These are phyloP conservation scores for Fragum sueziense DNA, from an alignment of 2,888 invertebrate genomes.

Conservation along the genomic window DNA sequence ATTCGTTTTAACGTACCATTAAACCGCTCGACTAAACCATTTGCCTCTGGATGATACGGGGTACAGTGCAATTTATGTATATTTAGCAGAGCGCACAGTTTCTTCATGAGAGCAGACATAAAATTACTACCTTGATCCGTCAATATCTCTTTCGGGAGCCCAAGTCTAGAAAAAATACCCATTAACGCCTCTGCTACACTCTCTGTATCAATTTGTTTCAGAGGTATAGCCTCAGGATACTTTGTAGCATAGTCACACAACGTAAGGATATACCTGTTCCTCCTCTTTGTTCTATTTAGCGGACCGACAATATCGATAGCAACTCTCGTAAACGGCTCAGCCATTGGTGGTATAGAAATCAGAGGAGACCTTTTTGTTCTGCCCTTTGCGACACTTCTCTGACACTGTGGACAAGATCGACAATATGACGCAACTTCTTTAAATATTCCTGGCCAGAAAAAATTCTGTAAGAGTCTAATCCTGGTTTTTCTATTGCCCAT, in stretches of 20 bases:
- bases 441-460: slow-evolving; percentile 2
- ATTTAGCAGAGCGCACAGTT: slow-evolving; percentile 8
- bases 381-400: too few relatives aligned
- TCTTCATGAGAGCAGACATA: background rate
- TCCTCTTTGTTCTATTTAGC: slow-evolving; percentile 12
- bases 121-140: background rate
- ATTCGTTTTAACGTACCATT: too few relatives aligned
- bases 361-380: too few relatives aligned
- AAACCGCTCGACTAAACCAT: too few relatives aligned
- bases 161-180: background rate
- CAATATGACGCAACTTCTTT: too few relatives aligned
- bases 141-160: background rate
- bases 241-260: background rate
- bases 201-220: background rate
- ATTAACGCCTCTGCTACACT: background rate
- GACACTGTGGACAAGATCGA: too few relatives aligned
- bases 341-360: too few relatives aligned
- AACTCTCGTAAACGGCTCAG: too few relatives aligned
- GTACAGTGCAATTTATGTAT: slow-evolving; percentile 2
- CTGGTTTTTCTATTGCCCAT: slow-evolving; percentile 9
- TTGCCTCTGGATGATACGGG: slow-evolving; percentile 23
- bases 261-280: background rate
- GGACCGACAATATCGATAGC: too few relatives aligned
- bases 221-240: background rate
- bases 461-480: slow-evolving; percentile 7